These are phyloP conservation scores for Galeopsomyia nigrocyanea DNA, from an alignment of 2,888 invertebrate species.

Conservation along the genomic window DNA sequence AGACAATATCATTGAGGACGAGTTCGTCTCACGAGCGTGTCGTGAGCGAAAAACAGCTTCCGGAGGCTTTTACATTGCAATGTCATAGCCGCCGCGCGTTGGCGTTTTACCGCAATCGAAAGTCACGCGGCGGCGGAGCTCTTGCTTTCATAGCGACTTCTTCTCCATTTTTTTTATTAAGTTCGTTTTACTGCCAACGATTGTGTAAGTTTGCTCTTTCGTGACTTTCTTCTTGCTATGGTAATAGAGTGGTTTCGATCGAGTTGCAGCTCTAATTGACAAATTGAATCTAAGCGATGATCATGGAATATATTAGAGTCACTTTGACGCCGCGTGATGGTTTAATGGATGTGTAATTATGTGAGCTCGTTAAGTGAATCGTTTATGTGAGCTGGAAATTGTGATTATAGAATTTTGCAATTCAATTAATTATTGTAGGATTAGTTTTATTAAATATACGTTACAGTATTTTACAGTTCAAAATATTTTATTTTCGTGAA, in stretches of 20 bases:
- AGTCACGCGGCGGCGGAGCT: constrained; percentile 57
- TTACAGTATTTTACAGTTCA: too few relatives aligned
- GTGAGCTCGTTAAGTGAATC: too few relatives aligned
- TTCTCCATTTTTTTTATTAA: constrained; percentile 53
- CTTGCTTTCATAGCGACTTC: constrained; percentile 66
- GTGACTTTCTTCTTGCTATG: constrained; percentile 28
- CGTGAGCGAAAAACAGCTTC: constrained; percentile 8
- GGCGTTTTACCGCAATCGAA: constrained; percentile 63
- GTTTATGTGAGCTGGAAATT: too few relatives aligned
- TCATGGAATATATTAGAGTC: too few relatives aligned
- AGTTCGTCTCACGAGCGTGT: neutral
- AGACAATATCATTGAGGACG: too few relatives aligned
- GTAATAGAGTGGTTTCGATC: too few relatives aligned
- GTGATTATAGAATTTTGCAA: too few relatives aligned
- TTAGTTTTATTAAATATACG: too few relatives aligned
- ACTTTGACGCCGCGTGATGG: too few relatives aligned
- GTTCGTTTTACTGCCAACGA: constrained; percentile 41
- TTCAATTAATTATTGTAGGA: too few relatives aligned
- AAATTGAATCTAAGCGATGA: neutral
- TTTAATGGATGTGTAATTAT: too few relatives aligned
- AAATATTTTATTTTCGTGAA: too few relatives aligned
- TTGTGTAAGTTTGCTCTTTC: constrained; percentile 18
- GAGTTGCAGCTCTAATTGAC: constrained; percentile 32
- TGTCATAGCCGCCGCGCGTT: constrained; percentile 49
- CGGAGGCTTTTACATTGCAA: constrained; percentile 9